Percentiles rank a stretch among this genome's conserved stretches.
Conservation (phyloP, 2,797 vertebrate species). For the Sternarchorhynchus goeldii region DNA sequence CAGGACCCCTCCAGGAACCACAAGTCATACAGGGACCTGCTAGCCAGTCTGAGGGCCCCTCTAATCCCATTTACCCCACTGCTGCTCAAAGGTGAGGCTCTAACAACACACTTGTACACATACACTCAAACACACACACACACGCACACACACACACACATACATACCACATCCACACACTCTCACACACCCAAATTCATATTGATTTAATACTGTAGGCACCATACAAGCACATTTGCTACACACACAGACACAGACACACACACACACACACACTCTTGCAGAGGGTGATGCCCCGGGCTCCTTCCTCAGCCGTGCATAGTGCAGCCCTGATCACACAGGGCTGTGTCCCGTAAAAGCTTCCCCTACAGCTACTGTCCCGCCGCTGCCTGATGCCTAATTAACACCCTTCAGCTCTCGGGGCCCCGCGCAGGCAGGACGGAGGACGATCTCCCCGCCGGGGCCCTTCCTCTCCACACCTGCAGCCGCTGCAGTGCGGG, state of each 20-base stretch:
- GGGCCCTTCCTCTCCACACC: not conserved
- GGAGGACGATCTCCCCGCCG: conserved; percentile 18
- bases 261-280: not conserved
- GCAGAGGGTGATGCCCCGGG: not conserved
- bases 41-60: conserved; percentile 89
- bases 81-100: conserved; percentile 88
- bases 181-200: no score
- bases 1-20: conserved; percentile 96
- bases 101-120: not conserved
- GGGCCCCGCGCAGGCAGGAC: conserved; percentile 26
- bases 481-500: not conserved
- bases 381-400: conserved; percentile 47
- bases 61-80: conserved; percentile 94
- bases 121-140: not conserved
- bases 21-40: conserved; percentile 91
- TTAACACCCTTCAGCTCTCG: conserved; percentile 45
- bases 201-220: no score
- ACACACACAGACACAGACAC: not conserved
- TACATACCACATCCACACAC: no score
- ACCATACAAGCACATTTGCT: no score
- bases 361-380: conserved; percentile 27
- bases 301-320: conserved; percentile 8
- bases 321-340: conserved; percentile 49
- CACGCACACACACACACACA: not conserved
- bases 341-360: conserved; percentile 51